phyloP scores from a whole-genome alignment of 2,888 invertebrate species.

The Galeopsomyia nigrocyanea region DNA sequence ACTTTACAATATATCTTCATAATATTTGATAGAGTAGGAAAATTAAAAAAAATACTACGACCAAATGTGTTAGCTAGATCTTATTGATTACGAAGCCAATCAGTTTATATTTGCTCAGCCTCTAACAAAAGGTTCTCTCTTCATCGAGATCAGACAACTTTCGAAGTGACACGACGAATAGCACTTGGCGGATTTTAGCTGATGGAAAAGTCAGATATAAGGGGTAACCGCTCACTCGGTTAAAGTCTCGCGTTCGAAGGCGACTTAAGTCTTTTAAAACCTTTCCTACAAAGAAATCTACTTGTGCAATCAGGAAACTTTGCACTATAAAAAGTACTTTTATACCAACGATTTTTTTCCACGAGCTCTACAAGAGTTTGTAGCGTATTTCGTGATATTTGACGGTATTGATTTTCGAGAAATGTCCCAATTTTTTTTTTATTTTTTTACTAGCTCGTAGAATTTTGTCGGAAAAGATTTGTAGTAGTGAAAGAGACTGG shows the following conservation, averaged over 20 bases:
- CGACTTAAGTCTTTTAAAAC: constrained; percentile 17
- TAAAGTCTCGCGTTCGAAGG: neutral
- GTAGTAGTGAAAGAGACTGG: too few relatives aligned
- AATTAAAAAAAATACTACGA: too few relatives aligned
- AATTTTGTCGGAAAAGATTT: too few relatives aligned
- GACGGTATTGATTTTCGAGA: too few relatives aligned
- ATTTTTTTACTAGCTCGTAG: too few relatives aligned
- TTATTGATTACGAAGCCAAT: neutral
- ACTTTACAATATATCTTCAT: too few relatives aligned
- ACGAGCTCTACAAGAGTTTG: neutral
- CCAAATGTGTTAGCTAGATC: constrained; percentile 1
- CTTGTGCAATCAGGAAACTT: constrained; percentile 20
- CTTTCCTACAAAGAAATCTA: constrained; percentile 15
- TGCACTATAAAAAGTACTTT: neutral
- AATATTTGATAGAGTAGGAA: too few relatives aligned
- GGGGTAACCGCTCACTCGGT: neutral
- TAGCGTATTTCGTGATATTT: too few relatives aligned
- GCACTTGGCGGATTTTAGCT: constrained; percentile 15
- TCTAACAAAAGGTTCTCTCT: constrained; percentile 11
- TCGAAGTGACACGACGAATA: neutral
- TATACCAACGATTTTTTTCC: neutral
- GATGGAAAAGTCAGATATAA: constrained; percentile 41
- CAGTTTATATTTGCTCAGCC: neutral
- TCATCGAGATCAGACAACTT: constrained; percentile 20
- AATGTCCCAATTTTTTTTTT: too few relatives aligned